Evolutionary conservation across 2,888 invertebrate genomes (phyloP).

Genomic region (Ramazzottius varieornatus): DNA sequence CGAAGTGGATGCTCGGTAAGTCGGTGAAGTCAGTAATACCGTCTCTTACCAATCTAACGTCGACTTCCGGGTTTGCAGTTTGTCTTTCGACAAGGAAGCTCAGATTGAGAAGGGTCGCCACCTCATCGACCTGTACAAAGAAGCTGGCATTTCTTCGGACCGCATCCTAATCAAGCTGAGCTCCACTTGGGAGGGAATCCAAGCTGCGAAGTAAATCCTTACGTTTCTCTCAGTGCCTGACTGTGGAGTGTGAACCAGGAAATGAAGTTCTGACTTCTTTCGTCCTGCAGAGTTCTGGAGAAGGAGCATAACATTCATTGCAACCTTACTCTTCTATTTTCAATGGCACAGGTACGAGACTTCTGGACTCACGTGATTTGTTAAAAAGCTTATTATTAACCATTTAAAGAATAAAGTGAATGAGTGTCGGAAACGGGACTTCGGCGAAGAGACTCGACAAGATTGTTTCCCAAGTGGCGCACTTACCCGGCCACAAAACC

Average conservation of each 20-base stretch:
- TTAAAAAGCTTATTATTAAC: too few relatives aligned
- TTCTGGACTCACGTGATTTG: background rate
- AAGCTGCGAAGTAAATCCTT: conserved; percentile 56
- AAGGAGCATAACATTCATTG: conserved; percentile 78
- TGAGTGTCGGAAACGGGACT: too few relatives aligned
- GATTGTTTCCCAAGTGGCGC: background rate
- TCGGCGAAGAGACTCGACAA: background rate
- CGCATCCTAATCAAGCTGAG: conserved; percentile 87
- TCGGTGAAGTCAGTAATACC: background rate
- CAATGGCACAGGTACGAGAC: conserved; percentile 44
- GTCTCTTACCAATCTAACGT: background rate
- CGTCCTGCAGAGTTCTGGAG: conserved; percentile 45
- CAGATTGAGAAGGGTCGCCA: conserved; percentile 68
- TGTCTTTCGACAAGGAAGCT: conserved; percentile 75
- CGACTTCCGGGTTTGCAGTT: conserved; percentile 27
- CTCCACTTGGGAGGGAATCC: conserved; percentile 97
- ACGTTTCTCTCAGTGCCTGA: background rate
- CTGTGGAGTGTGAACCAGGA: background rate
- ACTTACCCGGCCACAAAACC: background rate
- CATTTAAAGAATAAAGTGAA: too few relatives aligned
- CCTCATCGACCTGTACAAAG: conserved; percentile 63
- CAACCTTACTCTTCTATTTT: conserved; percentile 84
- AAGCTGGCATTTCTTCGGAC: conserved; percentile 63
- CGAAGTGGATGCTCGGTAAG: conserved; percentile 70
- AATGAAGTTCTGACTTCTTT: background rate